Evolutionary conservation across 2,888 invertebrate genomes (phyloP).

Genomic region (Gnatocerus cornutus): DNA sequence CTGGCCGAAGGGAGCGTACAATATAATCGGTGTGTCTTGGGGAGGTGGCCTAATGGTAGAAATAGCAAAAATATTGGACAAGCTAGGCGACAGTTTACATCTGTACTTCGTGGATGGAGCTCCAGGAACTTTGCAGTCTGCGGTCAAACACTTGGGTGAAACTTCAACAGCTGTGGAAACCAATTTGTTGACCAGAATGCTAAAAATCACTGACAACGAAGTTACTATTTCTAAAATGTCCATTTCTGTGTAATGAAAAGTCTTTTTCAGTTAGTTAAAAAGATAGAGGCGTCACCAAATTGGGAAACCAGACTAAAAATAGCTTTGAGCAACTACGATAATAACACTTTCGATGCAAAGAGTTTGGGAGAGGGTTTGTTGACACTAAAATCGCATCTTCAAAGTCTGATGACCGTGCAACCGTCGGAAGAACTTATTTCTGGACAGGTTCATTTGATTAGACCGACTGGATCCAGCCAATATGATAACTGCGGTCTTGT

Average conservation of each 20-base stretch:
- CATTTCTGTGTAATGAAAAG: too few relatives aligned
- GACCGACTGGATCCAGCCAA: slow-evolving; percentile 66
- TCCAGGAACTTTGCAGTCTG: slow-evolving; percentile 79
- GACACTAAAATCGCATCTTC: slow-evolving; percentile 60
- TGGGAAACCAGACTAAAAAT: slow-evolving; percentile 62
- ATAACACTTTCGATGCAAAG: slow-evolving; percentile 55
- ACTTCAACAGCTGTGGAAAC: slow-evolving; percentile 69
- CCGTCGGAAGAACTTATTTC: slow-evolving; percentile 60
- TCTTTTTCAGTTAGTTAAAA: slow-evolving; percentile 61
- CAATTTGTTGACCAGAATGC: slow-evolving; percentile 74
- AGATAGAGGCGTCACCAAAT: slow-evolving; percentile 56
- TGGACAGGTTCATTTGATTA: slow-evolving; percentile 64
- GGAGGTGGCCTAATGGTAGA: slow-evolving; percentile 88
- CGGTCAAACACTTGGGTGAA: slow-evolving; percentile 72
- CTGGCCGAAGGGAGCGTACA: slow-evolving; percentile 79
- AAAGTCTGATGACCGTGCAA: slow-evolving; percentile 53
- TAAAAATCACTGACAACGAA: slow-evolving; percentile 71
- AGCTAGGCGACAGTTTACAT: slow-evolving; percentile 76
- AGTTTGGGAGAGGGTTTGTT: slow-evolving; percentile 58
- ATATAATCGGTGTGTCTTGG: slow-evolving; percentile 91
- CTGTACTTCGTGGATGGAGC: slow-evolving; percentile 88
- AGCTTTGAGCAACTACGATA: slow-evolving; percentile 58
- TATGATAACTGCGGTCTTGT: slow-evolving; percentile 66
- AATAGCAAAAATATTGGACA: slow-evolving; percentile 83
- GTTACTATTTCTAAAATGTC: slow-evolving; percentile 48